phyloP scores from a whole-genome alignment of 2,888 invertebrate genomes.

The Trilocha varians region DNA sequence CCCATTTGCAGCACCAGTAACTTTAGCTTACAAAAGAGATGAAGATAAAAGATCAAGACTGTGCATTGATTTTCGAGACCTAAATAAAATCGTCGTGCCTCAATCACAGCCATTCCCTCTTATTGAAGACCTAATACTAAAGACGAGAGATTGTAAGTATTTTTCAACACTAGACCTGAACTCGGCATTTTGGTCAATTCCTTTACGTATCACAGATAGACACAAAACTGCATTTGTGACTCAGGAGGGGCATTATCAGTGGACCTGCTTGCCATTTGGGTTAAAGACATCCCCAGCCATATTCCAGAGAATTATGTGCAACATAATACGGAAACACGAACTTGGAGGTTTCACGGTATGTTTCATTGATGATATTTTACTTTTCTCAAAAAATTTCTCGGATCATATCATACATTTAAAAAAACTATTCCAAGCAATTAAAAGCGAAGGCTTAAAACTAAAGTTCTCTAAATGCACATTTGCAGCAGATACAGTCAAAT shows the following conservation, averaged over 20 bases:
- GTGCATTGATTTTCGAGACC: constrained; percentile 17
- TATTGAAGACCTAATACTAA: constrained; percentile 28
- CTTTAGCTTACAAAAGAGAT: constrained; percentile 17
- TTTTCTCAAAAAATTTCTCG: too few species aligned
- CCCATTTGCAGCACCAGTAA: constrained; percentile 20
- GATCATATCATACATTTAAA: too few species aligned
- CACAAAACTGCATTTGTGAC: constrained; percentile 29
- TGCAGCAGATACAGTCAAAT: too few species aligned
- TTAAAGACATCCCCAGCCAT: constrained; percentile 33
- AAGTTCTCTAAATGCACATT: too few species aligned
- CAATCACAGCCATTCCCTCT: constrained; percentile 21
- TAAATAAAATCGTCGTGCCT: constrained; percentile 19
- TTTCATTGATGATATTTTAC: constrained; percentile 9
- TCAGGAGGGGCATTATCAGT: constrained; percentile 20
- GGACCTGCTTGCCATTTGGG: constrained; percentile 34
- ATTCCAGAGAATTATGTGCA: constrained; percentile 31
- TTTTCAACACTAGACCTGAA: constrained; percentile 32
- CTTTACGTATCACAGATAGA: constrained; percentile 26
- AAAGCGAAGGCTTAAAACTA: too few species aligned
- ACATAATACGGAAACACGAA: constrained; percentile 13
- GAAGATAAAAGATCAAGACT: constrained; percentile 20
- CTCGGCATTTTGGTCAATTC: constrained; percentile 41
- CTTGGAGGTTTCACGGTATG: background rate
- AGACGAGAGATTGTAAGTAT: constrained; percentile 29
- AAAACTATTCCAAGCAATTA: too few species aligned